Base-by-base conservation (phyloP, 2,888 invertebrate species). In the Thelaira solivaga region DNA sequence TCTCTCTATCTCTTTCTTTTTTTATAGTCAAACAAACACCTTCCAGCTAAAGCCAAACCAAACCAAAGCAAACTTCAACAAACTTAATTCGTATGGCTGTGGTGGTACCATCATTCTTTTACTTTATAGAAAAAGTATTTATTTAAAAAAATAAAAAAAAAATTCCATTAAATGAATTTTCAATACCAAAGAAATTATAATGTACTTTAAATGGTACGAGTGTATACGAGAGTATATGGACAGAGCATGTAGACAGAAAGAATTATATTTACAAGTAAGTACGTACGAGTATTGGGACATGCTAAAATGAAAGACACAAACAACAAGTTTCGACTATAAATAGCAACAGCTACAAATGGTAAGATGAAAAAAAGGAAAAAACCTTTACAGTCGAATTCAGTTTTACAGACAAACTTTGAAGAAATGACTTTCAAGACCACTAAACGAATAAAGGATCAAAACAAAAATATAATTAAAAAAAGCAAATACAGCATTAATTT, bases 121-220 rank as follows among this genome's bases (percentile, higher is more conserved):
- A 24, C 29, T 39, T 45, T 45, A 45, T 26, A 34, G 26, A 20
- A 51, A 61, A 53, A 8, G 26, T 31, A 13, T 59, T 36, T n/a
- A n/a, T 47, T 34, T 20, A 59, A 16, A 34, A 36, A n/a, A n/a
- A 43, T 11, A 4, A 16, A 11, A 45, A 43, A 59, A 69, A 73
- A 69, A 29, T 47, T 22, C 43, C 65, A 78, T 74, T 74, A 78
- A 78, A 73, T 29, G 22, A 69, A 69, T 78, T 49, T 78, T 74
- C 77, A 78, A 74, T 74, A 78, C 39, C 69, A 78, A 78, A 74
- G 78, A 78, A 74, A 78, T 71, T 74, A 74, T 65, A 71, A 74
- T 74, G 74, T 78, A 31, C 73, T 64, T 68, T 77, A 72, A 72
- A 62, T 71, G 67, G 76, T 67, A 53, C 29, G 16, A 47, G 31